These are phyloP conservation scores for Phataginus tetradactyla DNA, from an alignment of 2,797 vertebrate genomes.

Conservation along the genomic window DNA sequence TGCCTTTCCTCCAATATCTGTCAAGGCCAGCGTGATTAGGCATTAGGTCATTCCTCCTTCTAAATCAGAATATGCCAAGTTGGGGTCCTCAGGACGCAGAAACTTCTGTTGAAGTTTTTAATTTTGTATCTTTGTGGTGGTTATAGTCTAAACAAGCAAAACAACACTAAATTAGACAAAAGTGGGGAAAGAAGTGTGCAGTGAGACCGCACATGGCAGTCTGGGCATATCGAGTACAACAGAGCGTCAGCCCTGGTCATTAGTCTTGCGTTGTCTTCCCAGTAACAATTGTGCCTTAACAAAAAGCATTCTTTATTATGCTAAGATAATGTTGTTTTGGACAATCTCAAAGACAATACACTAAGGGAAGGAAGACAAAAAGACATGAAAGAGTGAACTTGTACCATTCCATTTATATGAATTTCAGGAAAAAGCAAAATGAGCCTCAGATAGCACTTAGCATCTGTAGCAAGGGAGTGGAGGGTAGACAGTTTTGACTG, in stretches of 20 bases:
- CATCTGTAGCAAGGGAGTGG: neutral
- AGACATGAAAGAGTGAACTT: neutral
- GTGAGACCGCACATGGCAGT: no score
- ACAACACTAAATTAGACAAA: neutral
- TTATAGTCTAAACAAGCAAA: neutral
- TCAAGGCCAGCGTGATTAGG: neutral
- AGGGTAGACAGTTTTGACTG: no score
- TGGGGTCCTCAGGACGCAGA: neutral
- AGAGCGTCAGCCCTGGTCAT: neutral
- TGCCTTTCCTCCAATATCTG: neutral
- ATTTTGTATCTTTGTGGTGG: neutral
- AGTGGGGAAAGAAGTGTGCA: neutral
- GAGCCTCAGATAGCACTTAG: neutral
- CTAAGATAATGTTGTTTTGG: neutral
- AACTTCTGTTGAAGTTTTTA: neutral
- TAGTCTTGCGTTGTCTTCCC: neutral
- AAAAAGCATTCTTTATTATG: neutral
- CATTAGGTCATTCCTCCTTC: neutral
- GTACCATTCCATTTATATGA: neutral
- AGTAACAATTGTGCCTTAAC: neutral
- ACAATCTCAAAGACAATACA: neutral
- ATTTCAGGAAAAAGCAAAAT: constrained; percentile 4
- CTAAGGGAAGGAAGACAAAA: neutral
- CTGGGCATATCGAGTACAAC: neutral
- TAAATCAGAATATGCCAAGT: neutral